Base-by-base conservation (phyloP, 2,888 invertebrate genomes). In the Cactoblastis cactorum region DNA sequence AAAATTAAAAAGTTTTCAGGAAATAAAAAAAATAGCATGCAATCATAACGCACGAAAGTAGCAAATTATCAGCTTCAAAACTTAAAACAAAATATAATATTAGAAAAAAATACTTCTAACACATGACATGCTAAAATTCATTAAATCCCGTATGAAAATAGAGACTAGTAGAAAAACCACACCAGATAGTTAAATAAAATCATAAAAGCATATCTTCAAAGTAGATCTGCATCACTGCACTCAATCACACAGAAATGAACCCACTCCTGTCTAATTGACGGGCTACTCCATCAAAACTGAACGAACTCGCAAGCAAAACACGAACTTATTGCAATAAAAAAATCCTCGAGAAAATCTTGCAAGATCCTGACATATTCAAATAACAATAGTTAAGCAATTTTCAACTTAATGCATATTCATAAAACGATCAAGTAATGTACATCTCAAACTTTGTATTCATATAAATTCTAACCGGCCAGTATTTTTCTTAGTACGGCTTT, bases 211-310 rank as follows among this genome's bases (percentile, higher is more conserved):
- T 67, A 78, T 78, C 76, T 75, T 70, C 67, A 67, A 71, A 80
- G 41, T 9, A 73, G 77, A 80, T 79, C 79, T 84, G 84, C 83
- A 83, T 83, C 78, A 77, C 71, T 83, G 83, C 83, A 83, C 83
- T 86, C 85, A 80, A 83, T 86, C 87, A 86, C 72, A 76, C 68
- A 69, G 74, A 76, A 72, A 73, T 72, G 75, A 81, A 77, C 78
- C 79, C 79, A 80, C 77, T 77, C 75, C 75, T 74, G 76, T 78
- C 80, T 87, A 86, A 87, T 86, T 87, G 88, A 85, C 85, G 78
- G 78, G 68, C 79, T 83, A 86, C 86, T 88, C 85, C 77, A 86
- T 87, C 86, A 88, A 80, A 81, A 80, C 76, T 80, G 77, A 77
- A 57, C 53, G 19, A 58, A 60, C 39, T 58, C 65, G 58, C 45